Evolutionary conservation across 2,113 vertebrate genomes (phyloP), one percentile per base, ranked within the genome.

Genomic region (Lepisosteus osseus): DNA sequence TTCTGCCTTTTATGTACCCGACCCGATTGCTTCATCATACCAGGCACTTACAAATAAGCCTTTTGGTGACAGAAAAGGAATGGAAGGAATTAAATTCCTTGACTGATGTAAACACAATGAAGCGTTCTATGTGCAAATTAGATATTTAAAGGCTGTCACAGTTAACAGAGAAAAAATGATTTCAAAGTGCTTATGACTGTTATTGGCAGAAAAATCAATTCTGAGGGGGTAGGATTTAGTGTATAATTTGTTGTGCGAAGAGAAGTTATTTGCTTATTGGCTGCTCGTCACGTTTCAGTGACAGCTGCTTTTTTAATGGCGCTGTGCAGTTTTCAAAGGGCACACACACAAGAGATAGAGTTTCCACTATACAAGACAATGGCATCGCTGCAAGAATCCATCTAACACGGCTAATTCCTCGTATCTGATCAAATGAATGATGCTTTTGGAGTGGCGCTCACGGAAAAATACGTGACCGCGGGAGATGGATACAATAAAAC

Each of bases 61-160:
- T 17, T 67, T 67, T 8, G 7, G 64, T 65, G 55, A 51, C 54
- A 51, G 42, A 17, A 66, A 42, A 44, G 64, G 61, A 65, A 45
- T 47, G 45, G 11, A 11, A 13, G 2, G 65, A 67, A 61, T 57
- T 3, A 67, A 54, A 47, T 51, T 59, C 6, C 42, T 57, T 54
- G 8, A 65, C 7, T 29, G 45, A 44, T 13, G 42, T 65, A 61
- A 71, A 76, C 43, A 71, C 64, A 55, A 55, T 64, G 70, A 55
- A 29, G 29, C 76, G 75, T 79, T 44, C 45, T 81, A 81, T 81
- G 77, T 75, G 76, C 75, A 62, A 54, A 68, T 62, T 72, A 65
- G 61, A 57, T 72, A 59, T 6, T 2, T 68, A 51, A 51, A 51
- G 61, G 68, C 54, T 3, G 3, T 45, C 73, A 15, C 68, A 70